Conservation (phyloP, 2,113 vertebrate species). For the Pimephales promelas region DNA sequence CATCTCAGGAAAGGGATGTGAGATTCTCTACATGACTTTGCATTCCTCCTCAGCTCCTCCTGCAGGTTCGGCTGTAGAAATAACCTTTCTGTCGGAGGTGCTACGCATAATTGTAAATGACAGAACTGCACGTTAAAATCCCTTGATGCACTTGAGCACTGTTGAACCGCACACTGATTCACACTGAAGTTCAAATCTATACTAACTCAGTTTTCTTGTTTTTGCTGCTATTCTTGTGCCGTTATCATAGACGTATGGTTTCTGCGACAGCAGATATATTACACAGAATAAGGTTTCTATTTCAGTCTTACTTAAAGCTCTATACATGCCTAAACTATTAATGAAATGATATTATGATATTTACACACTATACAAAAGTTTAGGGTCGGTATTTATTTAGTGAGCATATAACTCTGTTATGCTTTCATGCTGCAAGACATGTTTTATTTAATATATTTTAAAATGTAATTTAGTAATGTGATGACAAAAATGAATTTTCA, state of each 20-base stretch:
- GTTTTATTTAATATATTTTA: too few relatives aligned
- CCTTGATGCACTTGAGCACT: slow-evolving; percentile 19
- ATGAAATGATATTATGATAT: not conserved
- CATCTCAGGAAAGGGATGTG: slow-evolving; percentile 47
- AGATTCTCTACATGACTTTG: slow-evolving; percentile 59
- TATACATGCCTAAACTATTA: not conserved
- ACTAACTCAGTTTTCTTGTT: slow-evolving; percentile 7
- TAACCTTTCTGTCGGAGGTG: not conserved
- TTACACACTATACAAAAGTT: not conserved
- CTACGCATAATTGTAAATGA: slow-evolving; percentile 21
- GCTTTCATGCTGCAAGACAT: too few relatives aligned
- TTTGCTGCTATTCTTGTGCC: not conserved
- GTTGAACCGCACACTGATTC: not conserved
- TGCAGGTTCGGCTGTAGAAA: slow-evolving; percentile 33
- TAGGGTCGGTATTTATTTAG: not conserved
- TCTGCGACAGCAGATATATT: not conserved
- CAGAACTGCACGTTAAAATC: slow-evolving; percentile 14
- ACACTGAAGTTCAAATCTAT: not conserved
- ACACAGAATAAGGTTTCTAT: not conserved
- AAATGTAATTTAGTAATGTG: too few relatives aligned
- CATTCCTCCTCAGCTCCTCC: slow-evolving; percentile 54
- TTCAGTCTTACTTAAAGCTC: not conserved
- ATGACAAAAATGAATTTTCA: too few relatives aligned
- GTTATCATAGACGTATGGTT: not conserved
- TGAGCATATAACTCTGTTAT: too few relatives aligned